Conservation (phyloP, 2,888 invertebrate genomes). For the Lordiphosa fenestrarum region DNA sequence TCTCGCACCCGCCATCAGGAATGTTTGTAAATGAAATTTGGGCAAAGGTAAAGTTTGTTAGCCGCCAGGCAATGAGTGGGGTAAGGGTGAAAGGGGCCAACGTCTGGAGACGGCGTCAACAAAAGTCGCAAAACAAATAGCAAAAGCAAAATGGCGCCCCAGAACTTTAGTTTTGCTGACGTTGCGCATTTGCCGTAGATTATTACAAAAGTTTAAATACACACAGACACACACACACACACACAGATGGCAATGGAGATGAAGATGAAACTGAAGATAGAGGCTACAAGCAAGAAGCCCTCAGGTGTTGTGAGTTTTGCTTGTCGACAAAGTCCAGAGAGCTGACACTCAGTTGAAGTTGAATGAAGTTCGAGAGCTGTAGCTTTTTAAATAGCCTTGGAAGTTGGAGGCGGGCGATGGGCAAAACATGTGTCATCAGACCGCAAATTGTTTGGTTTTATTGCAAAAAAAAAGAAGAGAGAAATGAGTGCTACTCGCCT, state of each 20-base stretch:
- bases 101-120: slow-evolving; percentile 56
- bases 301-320: slow-evolving; percentile 60
- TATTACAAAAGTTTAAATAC: slow-evolving; percentile 71
- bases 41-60: slow-evolving; percentile 67
- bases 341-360: slow-evolving; percentile 30
- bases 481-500: not conserved
- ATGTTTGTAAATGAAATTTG: slow-evolving; percentile 69
- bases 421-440: slow-evolving; percentile 39
- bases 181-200: slow-evolving; percentile 70
- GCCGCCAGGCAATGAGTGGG: slow-evolving; percentile 39
- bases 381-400: slow-evolving; percentile 55
- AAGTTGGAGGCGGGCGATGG: slow-evolving; percentile 49
- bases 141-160: slow-evolving; percentile 66
- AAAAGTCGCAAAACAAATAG: slow-evolving; percentile 67
- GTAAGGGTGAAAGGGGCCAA: not conserved
- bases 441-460: slow-evolving; percentile 41
- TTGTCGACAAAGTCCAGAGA: slow-evolving; percentile 22
- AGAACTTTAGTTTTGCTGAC: slow-evolving; percentile 58
- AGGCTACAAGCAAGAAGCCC: slow-evolving; percentile 26
- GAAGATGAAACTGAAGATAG: no score
- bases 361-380: slow-evolving; percentile 42
- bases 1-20: slow-evolving; percentile 16
- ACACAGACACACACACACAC: slow-evolving; percentile 55
- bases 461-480: not conserved
- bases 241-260: slow-evolving; percentile 26